Conservation (phyloP, 2,797 vertebrate species). For the Propithecus perrieri region DNA sequence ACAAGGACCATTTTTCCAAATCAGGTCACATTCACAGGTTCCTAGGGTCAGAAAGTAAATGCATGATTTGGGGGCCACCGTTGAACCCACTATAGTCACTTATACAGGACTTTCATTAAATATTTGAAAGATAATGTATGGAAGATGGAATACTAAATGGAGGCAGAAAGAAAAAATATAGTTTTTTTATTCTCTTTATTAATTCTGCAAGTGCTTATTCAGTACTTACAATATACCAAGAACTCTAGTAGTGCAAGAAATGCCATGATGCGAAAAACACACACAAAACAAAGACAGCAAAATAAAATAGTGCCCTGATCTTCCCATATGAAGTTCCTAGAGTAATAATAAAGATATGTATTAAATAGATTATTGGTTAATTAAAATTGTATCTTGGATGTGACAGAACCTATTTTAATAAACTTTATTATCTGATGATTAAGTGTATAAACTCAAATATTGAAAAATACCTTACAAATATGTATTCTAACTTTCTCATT, state of each 20-base stretch:
- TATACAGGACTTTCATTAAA: background rate
- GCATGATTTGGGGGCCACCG: background rate
- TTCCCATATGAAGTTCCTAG: background rate
- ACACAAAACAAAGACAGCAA: background rate
- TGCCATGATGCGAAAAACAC: too few species aligned
- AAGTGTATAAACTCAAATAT: background rate
- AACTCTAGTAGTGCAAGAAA: background rate
- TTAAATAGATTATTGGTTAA: conserved; percentile 16
- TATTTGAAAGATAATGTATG: background rate
- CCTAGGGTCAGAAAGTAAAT: background rate
- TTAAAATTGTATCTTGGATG: background rate
- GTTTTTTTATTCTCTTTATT: background rate
- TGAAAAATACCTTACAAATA: background rate
- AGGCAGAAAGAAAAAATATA: background rate
- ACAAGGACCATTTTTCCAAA: background rate
- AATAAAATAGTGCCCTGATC: background rate
- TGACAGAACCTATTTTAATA: background rate
- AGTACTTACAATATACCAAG: background rate
- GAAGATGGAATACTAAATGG: background rate
- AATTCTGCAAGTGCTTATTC: background rate
- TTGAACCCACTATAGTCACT: background rate
- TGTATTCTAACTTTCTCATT: background rate
- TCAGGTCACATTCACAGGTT: background rate
- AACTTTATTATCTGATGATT: background rate
- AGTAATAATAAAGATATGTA: background rate